Percentiles rank a stretch among this genome's conserved stretches.
Conservation (phyloP, 2,797 vertebrate genomes). For the Neostethus bicornis region DNA sequence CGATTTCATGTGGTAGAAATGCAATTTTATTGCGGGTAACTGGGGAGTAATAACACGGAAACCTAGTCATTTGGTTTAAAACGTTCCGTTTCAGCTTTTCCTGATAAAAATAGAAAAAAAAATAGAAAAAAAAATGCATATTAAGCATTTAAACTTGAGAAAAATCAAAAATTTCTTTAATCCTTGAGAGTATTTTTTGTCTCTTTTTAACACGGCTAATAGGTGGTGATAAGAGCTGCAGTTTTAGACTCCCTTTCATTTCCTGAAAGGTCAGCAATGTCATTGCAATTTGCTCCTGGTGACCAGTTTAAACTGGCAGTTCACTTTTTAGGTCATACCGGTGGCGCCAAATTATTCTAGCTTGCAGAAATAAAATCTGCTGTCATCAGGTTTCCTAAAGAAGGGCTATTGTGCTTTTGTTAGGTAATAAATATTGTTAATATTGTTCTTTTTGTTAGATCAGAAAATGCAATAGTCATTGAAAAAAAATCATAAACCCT, state of each 20-base stretch:
- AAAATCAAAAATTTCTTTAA: too few species aligned
- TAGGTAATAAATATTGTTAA: too few species aligned
- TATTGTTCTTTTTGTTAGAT: too few species aligned
- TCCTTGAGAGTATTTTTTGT: too few species aligned
- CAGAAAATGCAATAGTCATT: too few species aligned
- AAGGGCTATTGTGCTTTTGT: too few species aligned
- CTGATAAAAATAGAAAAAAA: neutral
- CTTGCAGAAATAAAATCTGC: conserved; percentile 1
- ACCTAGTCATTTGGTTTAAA: too few species aligned
- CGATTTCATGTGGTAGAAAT: neutral
- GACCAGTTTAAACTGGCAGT: conserved; percentile 8
- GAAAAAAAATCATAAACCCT: too few species aligned
- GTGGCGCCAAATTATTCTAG: neutral
- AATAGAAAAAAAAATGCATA: too few species aligned
- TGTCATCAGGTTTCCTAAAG: conserved; percentile 15
- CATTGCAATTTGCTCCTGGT: conserved; percentile 10
- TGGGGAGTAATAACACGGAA: too few species aligned
- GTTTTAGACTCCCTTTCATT: neutral
- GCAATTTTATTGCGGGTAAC: neutral
- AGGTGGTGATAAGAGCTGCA: neutral
- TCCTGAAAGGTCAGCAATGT: conserved; percentile 10
- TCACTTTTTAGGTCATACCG: conserved; percentile 11
- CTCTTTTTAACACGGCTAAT: neutral
- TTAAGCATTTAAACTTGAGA: too few species aligned
- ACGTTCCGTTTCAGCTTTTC: neutral